Base-by-base conservation (phyloP, 2,888 invertebrate genomes). In the Caenorhabditis sp. region DNA sequence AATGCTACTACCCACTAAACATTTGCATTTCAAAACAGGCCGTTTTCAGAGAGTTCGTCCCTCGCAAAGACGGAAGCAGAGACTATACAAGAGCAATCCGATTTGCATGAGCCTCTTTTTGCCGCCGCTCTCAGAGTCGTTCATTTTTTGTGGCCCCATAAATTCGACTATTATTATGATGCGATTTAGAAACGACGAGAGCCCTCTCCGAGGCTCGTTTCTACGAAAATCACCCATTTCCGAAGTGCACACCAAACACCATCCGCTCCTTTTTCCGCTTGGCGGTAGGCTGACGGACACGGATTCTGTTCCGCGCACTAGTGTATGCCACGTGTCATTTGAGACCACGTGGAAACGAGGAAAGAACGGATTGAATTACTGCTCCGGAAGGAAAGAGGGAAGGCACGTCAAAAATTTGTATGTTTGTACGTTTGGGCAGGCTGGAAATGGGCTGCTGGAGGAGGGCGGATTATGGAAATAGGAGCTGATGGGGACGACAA, bases 151-250 rank as follows among this genome's bases (percentile, higher is more conserved):
- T 48, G 52, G 30, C 56, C 66, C 30, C 58, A 68, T 68, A 59
- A 68, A 68, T 68, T 68, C 45, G 50, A 59, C 58, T 68, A 68
- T 68, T 68, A 68, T 68, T 68, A 58, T 66, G 35, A 53, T 27
- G 52, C 46, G 50, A 50, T 50, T 50, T 30, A n/a, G 26, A 46
- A 35, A 35, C 35, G 32, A 32, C 9, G 24, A 37, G 48, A 15
- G 17, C 17, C 26, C 30, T 39, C 17, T 58, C 39, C n/a, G n/a
- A n/a, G n/a, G n/a, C n/a, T 58, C 32, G 7, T 41, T 20, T 45
- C 32, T 45, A 2, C 32, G 35, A 59, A 46, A 46, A 59, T 59
- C 45, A 46, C 59, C 46, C 32, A 24, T 58, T 45, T 30, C 45
- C 30, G 32, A 58, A 58, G 17, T 32, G 22, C 27, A 17, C 41